A percentile compares a stretch with the other conserved stretches of the same genome.
These are phyloP conservation scores for Cryptoprocta ferox DNA, from an alignment of 2,797 vertebrate species.

Conservation along the genomic window DNA sequence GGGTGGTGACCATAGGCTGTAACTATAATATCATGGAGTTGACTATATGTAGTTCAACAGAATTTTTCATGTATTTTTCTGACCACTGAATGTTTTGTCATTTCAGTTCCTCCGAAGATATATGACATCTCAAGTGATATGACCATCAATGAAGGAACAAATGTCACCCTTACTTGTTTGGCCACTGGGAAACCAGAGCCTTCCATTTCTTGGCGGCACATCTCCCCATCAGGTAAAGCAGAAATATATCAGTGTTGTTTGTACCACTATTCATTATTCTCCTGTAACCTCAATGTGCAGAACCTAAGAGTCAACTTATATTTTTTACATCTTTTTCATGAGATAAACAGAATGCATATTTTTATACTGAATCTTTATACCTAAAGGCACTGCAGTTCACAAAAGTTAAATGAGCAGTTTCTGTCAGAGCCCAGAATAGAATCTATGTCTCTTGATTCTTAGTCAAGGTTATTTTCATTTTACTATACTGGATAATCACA, in stretches of 20 bases:
- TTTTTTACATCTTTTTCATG: background rate
- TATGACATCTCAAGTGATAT: slow-evolving; percentile 95
- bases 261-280: background rate
- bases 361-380: background rate
- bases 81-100: slow-evolving; percentile 56
- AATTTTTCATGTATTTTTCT: background rate
- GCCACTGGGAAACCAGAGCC: slow-evolving; percentile 98
- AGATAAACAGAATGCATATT: background rate
- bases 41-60: background rate
- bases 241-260: slow-evolving; percentile 11
- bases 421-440: background rate
- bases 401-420: background rate
- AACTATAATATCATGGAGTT: background rate
- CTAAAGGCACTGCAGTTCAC: background rate
- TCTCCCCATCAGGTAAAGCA: slow-evolving; percentile 96
- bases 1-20: background rate
- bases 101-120: slow-evolving; percentile 97
- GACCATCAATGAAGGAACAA: slow-evolving; percentile 97
- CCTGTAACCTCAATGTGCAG: background rate
- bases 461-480: slow-evolving; percentile 23
- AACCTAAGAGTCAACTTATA: background rate
- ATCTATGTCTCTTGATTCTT: background rate
- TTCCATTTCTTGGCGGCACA: slow-evolving; percentile 98
- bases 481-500: slow-evolving; percentile 32
- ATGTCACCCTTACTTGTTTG: slow-evolving; percentile 95